Percentiles rank a stretch among this genome's conserved stretches.
These are phyloP conservation scores for Alviniconcha strummeri DNA, from an alignment of 2,888 invertebrate genomes.

Conservation along the genomic window DNA sequence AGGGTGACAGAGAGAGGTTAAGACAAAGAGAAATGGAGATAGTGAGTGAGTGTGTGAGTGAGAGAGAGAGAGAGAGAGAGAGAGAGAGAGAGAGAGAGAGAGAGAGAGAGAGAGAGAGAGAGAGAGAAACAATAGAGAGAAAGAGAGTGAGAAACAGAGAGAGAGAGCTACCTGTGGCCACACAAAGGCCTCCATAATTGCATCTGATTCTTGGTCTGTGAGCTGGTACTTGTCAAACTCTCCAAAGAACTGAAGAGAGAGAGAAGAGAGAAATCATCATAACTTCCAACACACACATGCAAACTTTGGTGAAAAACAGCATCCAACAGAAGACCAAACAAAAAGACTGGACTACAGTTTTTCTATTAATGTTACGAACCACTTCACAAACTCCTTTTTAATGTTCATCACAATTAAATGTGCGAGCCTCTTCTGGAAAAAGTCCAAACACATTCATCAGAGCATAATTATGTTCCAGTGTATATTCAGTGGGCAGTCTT, in stretches of 20 bases:
- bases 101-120: neutral
- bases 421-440: no score
- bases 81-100: neutral
- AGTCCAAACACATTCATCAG: no score
- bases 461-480: no score
- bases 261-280: neutral
- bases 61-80: neutral
- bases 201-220: slow-evolving; percentile 82
- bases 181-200: slow-evolving; percentile 85
- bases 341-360: no score
- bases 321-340: no score
- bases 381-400: no score
- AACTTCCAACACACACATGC: no score
- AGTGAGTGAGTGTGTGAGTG: no score
- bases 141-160: neutral
- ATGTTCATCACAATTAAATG: no score
- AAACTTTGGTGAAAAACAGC: no score
- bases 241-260: slow-evolving; percentile 81
- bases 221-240: slow-evolving; percentile 87
- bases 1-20: neutral
- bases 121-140: neutral
- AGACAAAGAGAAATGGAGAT: neutral
- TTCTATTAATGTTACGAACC: no score
- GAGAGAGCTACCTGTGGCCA: slow-evolving; percentile 82
- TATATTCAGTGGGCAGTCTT: no score